Percentiles rank a stretch among this genome's conserved stretches.
These are phyloP conservation scores for Neopelma chrysocephalum DNA, from an alignment of 2,797 vertebrate species.

Conservation along the genomic window DNA sequence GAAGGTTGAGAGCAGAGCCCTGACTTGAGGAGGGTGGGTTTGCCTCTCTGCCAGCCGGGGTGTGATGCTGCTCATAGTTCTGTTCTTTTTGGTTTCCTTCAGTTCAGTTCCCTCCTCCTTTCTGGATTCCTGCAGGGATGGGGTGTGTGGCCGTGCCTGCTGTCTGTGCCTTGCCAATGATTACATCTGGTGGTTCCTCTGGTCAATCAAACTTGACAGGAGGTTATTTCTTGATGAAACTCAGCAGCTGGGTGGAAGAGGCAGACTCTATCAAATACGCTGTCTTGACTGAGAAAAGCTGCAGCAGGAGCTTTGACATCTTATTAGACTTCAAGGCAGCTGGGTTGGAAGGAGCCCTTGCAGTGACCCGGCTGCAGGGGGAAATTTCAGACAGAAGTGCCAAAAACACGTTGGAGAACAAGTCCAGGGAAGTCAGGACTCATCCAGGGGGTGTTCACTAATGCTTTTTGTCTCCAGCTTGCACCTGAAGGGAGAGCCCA, in stretches of 20 bases:
- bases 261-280: not conserved
- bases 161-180: not conserved
- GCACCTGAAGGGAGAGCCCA: not conserved
- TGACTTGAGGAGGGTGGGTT: not conserved
- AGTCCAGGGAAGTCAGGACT: not conserved
- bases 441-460: not conserved
- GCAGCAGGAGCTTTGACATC: constrained; percentile 1
- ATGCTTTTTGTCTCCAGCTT: not conserved
- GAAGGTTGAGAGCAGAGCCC: not conserved
- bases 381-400: not conserved
- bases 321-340: not conserved
- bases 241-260: constrained; percentile 14
- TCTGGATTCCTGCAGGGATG: not conserved
- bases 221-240: constrained; percentile 1
- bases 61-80: not conserved
- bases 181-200: not conserved
- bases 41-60: not conserved
- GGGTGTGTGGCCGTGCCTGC: not conserved
- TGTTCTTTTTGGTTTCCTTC: not conserved
- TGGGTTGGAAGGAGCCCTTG: not conserved
- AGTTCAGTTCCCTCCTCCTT: not conserved
- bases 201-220: constrained; percentile 33
- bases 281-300: constrained; percentile 16
- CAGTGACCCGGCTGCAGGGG: not conserved
- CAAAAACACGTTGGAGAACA: not conserved